Evolutionary conservation across 2,797 vertebrate species (phyloP).

Genomic region (Lacerta viridis): DNA sequence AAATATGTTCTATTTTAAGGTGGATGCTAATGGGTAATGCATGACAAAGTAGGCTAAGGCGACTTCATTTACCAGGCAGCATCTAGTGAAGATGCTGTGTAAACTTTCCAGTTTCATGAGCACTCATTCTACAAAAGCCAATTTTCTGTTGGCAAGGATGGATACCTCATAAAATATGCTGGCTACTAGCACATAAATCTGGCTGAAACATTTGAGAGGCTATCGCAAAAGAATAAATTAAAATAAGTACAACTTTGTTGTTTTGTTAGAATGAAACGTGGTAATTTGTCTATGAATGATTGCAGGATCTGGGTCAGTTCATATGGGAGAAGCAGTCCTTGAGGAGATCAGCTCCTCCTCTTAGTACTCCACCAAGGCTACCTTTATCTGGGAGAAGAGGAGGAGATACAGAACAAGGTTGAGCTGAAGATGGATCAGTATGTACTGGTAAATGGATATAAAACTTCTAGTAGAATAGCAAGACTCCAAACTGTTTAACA

Average conservation of each 20-base stretch:
- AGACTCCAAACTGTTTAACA: no score
- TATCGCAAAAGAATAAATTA: not conserved
- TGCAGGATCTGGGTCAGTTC: no score
- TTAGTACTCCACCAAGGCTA: no score
- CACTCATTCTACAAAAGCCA: not conserved
- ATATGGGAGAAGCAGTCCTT: no score
- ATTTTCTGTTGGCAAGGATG: not conserved
- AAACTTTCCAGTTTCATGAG: not conserved
- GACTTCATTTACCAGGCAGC: not conserved
- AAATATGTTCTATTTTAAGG: no score
- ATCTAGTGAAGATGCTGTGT: not conserved
- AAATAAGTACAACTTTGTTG: not conserved
- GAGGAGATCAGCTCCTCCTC: no score
- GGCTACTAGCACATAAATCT: not conserved
- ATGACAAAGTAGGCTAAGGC: not conserved
- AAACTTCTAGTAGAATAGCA: no score
- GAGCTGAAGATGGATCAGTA: no score
- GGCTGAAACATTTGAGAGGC: not conserved
- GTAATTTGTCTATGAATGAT: not conserved
- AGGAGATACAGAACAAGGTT: no score
- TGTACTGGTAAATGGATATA: no score
- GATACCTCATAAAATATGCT: not conserved
- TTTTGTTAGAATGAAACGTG: not conserved
- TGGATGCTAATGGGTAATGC: no score
- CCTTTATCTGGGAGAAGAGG: no score